These are phyloP conservation scores for Ptychochromis oligacanthus DNA, from an alignment of 2,113 vertebrate species.

Conservation along the genomic window DNA sequence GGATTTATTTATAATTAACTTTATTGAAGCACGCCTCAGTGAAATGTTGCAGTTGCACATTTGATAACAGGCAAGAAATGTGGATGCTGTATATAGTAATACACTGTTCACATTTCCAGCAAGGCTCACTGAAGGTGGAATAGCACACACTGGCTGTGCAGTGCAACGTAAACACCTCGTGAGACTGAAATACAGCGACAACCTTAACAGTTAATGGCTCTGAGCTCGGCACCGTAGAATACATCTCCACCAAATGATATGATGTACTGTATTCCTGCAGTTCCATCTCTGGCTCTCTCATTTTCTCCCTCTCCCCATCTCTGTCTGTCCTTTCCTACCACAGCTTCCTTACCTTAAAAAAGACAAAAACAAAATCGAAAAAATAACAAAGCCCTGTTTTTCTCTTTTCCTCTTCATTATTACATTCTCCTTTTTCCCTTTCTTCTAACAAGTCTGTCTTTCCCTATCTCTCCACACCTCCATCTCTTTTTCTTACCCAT, in stretches of 20 bases:
- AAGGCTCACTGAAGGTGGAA: slow-evolving; percentile 32
- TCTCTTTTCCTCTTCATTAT: slow-evolving; percentile 66
- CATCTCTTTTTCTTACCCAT: slow-evolving; percentile 47
- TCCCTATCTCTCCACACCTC: slow-evolving; percentile 49
- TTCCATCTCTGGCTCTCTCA: slow-evolving; percentile 28
- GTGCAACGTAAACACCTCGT: slow-evolving; percentile 61
- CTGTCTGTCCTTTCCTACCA: slow-evolving; percentile 28
- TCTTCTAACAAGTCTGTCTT: slow-evolving; percentile 58
- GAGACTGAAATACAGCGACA: slow-evolving; percentile 68
- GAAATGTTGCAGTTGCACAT: slow-evolving; percentile 14
- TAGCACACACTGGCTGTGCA: slow-evolving; percentile 38
- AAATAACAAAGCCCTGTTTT: slow-evolving; percentile 40
- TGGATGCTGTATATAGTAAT: slow-evolving; percentile 7
- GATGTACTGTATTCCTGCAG: slow-evolving; percentile 39
- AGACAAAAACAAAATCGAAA: slow-evolving; percentile 6
- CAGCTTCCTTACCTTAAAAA: slow-evolving; percentile 38
- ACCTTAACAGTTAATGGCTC: slow-evolving; percentile 65
- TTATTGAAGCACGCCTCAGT: not conserved
- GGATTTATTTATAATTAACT: slow-evolving; percentile 46
- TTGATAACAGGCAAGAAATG: slow-evolving; percentile 23
- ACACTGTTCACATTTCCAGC: slow-evolving; percentile 36
- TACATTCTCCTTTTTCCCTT: slow-evolving; percentile 61
- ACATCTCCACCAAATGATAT: slow-evolving; percentile 57
- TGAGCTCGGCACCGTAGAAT: slow-evolving; percentile 47
- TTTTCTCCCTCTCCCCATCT: slow-evolving; percentile 17